Conservation (phyloP, 1,140 invertebrate species). For the Bombyx mori region ASM3026992v2 NC_085107.1:6230501-6231000, state of each 20-base stretch:
- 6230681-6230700: no score
- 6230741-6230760: slow-evolving; percentile 33
- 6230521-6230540: no score
- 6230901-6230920: slow-evolving; percentile 27
- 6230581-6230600: no score
- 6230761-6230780: slow-evolving; percentile 36
- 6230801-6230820: slow-evolving; percentile 43
- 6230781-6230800: slow-evolving; percentile 37
- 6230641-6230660: no score
- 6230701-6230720: slow-evolving; percentile 1
- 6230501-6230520: no score
- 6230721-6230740: slow-evolving; percentile 1
- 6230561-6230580: no score
- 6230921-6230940: slow-evolving; percentile 42
- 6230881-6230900: slow-evolving; percentile 5
- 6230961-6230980: no score
- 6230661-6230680: no score
- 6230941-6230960: not conserved
- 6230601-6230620: no score
- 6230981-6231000: no score
- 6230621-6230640: no score
- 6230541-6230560: no score
- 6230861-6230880: slow-evolving; percentile 4
- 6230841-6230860: slow-evolving; percentile 16
- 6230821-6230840: slow-evolving; percentile 28